Conservation (phyloP, 2,888 invertebrate genomes). For the Amphipyra tragopoginis region DNA sequence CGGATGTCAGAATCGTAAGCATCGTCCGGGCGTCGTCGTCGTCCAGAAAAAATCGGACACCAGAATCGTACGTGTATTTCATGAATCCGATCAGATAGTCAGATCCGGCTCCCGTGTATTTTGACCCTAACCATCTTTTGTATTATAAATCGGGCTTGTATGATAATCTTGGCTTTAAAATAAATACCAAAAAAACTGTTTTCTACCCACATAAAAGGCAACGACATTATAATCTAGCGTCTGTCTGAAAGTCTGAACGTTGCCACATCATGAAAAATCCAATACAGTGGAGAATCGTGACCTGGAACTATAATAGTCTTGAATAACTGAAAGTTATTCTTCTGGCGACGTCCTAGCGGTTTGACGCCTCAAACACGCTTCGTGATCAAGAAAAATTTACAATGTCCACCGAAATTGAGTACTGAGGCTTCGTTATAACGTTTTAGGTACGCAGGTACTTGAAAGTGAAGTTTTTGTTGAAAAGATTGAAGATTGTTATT, state of each 20-base stretch:
- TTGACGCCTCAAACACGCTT: conserved; percentile 51
- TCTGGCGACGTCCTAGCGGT: conserved; percentile 32
- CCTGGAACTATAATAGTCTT: conserved; percentile 54
- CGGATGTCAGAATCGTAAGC: too few species aligned
- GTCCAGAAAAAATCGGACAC: too few species aligned
- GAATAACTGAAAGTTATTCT: conserved; percentile 57
- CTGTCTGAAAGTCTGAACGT: conserved; percentile 43
- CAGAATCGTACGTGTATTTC: too few species aligned
- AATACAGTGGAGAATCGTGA: conserved; percentile 62
- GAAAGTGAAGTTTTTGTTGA: too few species aligned
- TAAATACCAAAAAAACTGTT: conserved; percentile 21
- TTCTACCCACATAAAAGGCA: conserved; percentile 30
- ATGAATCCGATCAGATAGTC: too few species aligned
- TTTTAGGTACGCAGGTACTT: conserved; percentile 12
- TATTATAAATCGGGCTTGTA: too few species aligned
- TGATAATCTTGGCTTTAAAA: background rate
- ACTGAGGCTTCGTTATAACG: conserved; percentile 14
- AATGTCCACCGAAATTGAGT: conserved; percentile 29
- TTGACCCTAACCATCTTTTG: too few species aligned
- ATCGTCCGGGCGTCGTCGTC: too few species aligned
- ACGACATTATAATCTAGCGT: conserved; percentile 49
- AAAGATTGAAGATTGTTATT: too few species aligned
- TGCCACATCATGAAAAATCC: conserved; percentile 62
- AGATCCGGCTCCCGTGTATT: too few species aligned
- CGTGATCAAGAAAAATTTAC: conserved; percentile 57